Conservation (phyloP, 1,140 invertebrate species). For the Pissodes strobi region DNA sequence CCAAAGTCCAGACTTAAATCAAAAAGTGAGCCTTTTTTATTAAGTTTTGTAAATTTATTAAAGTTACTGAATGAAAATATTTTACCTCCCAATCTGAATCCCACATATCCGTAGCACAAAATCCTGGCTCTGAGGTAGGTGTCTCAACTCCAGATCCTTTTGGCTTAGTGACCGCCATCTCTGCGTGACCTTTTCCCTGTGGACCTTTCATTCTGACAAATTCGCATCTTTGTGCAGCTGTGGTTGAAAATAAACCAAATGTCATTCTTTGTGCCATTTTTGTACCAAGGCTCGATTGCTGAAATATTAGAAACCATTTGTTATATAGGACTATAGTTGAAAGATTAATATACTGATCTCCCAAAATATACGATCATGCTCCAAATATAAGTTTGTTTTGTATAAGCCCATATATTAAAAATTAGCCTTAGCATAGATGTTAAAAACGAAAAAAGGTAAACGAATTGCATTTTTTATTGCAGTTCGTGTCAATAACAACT, state of each 20-base stretch:
- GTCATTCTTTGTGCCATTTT: conserved; percentile 97
- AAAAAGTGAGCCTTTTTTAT: too few species aligned
- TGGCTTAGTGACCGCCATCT: conserved; percentile 95
- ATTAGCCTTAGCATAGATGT: too few species aligned
- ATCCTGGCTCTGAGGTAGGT: conserved; percentile 89
- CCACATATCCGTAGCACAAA: conserved; percentile 82
- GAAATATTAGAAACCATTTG: conserved; percentile 38
- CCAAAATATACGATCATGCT: too few species aligned
- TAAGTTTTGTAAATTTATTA: too few species aligned
- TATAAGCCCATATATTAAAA: too few species aligned
- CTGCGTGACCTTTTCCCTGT: conserved; percentile 93
- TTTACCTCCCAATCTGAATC: conserved; percentile 78
- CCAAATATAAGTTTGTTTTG: too few species aligned
- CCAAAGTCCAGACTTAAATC: too few species aligned
- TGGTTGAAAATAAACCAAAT: conserved; percentile 84
- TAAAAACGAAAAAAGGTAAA: too few species aligned
- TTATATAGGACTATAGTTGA: not conserved
- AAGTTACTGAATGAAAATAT: too few species aligned
- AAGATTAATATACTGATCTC: not conserved
- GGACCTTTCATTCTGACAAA: conserved; percentile 98
- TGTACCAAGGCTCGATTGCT: conserved; percentile 89
- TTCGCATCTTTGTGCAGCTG: conserved; percentile 84
- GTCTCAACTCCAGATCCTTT: conserved; percentile 91
- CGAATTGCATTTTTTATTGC: too few species aligned
- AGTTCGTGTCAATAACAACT: too few species aligned